These are phyloP conservation scores for Calameuta pallipes DNA, from an alignment of 2,888 invertebrate genomes.

Conservation along the genomic window DNA sequence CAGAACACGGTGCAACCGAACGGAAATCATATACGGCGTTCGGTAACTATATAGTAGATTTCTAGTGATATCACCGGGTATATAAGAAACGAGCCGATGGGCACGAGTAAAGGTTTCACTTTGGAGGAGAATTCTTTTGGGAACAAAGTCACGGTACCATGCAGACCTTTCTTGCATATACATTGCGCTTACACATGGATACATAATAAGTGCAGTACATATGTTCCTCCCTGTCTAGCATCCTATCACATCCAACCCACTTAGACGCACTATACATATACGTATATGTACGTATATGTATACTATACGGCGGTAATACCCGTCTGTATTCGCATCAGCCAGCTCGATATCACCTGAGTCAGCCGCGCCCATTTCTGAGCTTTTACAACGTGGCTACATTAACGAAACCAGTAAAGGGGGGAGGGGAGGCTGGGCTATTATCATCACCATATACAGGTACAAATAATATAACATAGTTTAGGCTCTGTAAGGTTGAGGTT, in stretches of 20 bases:
- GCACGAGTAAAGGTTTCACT: neutral
- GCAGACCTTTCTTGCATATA: neutral
- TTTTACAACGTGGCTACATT: neutral
- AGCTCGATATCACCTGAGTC: slow-evolving; percentile 2
- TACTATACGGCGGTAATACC: neutral
- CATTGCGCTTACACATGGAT: neutral
- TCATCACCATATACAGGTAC: neutral
- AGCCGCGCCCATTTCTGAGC: slow-evolving; percentile 6
- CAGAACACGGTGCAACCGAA: neutral
- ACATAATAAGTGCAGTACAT: neutral
- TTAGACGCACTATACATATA: neutral
- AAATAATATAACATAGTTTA: neutral
- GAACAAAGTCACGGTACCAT: neutral
- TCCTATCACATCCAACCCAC: neutral
- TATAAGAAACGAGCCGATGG: neutral
- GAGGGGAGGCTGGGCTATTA: neutral
- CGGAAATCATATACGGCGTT: neutral
- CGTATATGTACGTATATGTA: neutral
- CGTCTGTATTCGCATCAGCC: neutral
- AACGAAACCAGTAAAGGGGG: neutral
- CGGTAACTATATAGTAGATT: neutral
- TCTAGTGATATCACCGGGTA: neutral
- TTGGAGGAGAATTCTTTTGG: neutral
- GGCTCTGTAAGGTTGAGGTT: neutral
- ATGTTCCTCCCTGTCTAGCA: neutral